Evolutionary conservation across 2,113 vertebrate genomes (phyloP).

Genomic region (Forbesichthys agassizii): DNA sequence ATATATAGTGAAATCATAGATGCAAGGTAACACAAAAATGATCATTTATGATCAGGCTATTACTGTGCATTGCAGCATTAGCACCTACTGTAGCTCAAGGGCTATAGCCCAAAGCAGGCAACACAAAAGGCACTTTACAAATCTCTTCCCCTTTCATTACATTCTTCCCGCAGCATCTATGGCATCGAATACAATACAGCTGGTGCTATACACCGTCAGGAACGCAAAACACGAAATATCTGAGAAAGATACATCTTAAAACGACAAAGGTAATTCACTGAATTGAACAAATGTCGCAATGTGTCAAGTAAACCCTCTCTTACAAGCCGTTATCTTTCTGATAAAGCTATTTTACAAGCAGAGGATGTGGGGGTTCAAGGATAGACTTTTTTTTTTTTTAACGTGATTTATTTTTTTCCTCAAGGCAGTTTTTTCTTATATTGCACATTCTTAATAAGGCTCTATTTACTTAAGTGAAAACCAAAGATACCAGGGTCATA

Average conservation of each 20-base stretch:
- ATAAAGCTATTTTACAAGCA: constrained; percentile 34
- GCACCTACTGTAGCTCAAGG: constrained; percentile 40
- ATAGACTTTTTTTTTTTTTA: constrained; percentile 19
- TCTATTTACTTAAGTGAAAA: constrained; percentile 32
- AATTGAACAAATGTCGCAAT: constrained; percentile 38
- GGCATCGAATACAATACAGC: constrained; percentile 11
- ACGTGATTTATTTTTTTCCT: constrained; percentile 33
- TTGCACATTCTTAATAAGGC: constrained; percentile 31
- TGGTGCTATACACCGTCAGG: constrained; percentile 2
- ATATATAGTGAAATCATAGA: too few species aligned
- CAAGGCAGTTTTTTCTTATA: constrained; percentile 16
- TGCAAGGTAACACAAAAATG: too few species aligned
- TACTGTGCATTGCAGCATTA: constrained; percentile 34
- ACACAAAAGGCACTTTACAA: constrained; percentile 45
- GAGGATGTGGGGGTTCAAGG: constrained; percentile 53
- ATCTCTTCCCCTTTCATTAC: constrained; percentile 41
- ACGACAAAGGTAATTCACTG: constrained; percentile 29
- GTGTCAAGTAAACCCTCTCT: constrained; percentile 5
- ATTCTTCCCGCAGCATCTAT: constrained; percentile 26
- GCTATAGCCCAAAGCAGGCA: neutral
- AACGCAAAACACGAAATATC: constrained; percentile 30
- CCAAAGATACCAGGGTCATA: constrained; percentile 17
- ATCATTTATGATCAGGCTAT: too few species aligned
- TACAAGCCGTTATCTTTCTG: neutral
- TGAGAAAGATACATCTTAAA: constrained; percentile 29